Conservation (phyloP, 2,797 vertebrate genomes). For the Nyctalus aviator region DNA sequence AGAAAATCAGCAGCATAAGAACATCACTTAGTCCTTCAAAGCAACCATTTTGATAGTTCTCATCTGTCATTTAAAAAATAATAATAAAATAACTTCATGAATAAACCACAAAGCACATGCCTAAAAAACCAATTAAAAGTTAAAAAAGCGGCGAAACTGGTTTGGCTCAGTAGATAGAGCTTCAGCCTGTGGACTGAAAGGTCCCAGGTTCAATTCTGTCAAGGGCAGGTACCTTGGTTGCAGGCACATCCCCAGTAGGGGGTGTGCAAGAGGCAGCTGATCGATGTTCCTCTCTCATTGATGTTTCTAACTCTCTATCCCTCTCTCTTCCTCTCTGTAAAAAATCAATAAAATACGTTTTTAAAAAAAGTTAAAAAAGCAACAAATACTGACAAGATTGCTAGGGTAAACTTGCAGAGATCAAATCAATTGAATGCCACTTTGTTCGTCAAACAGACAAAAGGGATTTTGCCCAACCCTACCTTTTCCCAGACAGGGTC, state of each 20-base stretch:
- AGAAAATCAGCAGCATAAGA: constrained; percentile 43
- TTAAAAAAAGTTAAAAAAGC: constrained; percentile 21
- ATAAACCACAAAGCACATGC: constrained; percentile 61
- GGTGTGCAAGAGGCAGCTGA: too few relatives aligned
- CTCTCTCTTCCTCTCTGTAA: too few relatives aligned
- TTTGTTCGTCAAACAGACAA: neutral
- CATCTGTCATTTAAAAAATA: neutral
- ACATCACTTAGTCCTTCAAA: constrained; percentile 25
- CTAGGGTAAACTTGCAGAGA: neutral
- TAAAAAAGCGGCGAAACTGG: neutral
- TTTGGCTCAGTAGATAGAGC: too few relatives aligned
- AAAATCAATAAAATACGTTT: too few relatives aligned
- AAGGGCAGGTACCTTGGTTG: too few relatives aligned
- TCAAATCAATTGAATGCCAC: neutral
- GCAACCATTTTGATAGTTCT: constrained; percentile 49
- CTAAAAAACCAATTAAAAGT: constrained; percentile 63
- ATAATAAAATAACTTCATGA: constrained; percentile 24
- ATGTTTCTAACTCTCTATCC: too few relatives aligned
- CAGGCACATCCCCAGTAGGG: too few relatives aligned
- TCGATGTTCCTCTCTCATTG: too few relatives aligned
- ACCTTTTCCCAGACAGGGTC: neutral
- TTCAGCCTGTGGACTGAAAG: too few relatives aligned
- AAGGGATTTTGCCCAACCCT: neutral
- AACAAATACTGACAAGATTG: constrained; percentile 28
- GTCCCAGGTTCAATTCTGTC: too few relatives aligned